Conservation (phyloP, 2,888 invertebrate species). For the Celastrina argiolus region DNA sequence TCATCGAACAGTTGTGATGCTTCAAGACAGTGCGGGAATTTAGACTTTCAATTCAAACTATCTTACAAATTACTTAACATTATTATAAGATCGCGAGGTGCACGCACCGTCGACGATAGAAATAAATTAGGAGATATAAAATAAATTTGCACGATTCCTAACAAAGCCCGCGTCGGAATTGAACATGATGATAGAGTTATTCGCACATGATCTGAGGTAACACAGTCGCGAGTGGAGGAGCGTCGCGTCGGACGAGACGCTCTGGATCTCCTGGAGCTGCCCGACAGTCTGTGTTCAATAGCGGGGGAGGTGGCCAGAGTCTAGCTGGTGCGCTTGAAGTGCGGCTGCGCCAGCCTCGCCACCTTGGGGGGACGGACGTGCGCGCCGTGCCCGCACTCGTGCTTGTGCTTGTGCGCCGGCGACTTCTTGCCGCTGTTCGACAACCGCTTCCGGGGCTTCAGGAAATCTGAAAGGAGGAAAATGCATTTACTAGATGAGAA, state of each 20-base stretch:
- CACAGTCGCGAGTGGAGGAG: slow-evolving; percentile 6
- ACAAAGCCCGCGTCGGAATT: slow-evolving; percentile 31
- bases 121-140: slow-evolving; percentile 69
- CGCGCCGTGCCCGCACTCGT: slow-evolving; percentile 66
- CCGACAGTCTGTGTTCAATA: slow-evolving; percentile 38
- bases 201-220: slow-evolving; percentile 33
- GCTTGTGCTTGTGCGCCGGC: slow-evolving; percentile 63
- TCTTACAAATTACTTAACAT: slow-evolving; percentile 75
- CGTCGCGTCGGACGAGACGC: not conserved
- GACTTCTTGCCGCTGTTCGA: slow-evolving; percentile 71
- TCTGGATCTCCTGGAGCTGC: slow-evolving; percentile 26
- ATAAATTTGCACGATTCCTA: slow-evolving; percentile 60
- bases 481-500: not conserved
- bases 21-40: slow-evolving; percentile 46
- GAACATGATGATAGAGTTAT: slow-evolving; percentile 32
- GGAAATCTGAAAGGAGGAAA: slow-evolving; percentile 78
- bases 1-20: slow-evolving; percentile 50
- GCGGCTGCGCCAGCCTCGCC: slow-evolving; percentile 61
- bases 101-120: slow-evolving; percentile 47
- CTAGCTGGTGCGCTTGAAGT: slow-evolving; percentile 70
- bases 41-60: slow-evolving; percentile 59
- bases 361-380: slow-evolving; percentile 72
- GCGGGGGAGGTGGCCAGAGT: slow-evolving; percentile 37
- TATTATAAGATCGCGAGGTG: slow-evolving; percentile 57
- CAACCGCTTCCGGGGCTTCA: slow-evolving; percentile 81